Percentiles rank a stretch among this genome's conserved stretches.
Evolutionary conservation across 2,113 vertebrate species (phyloP).

Genomic region (Andinoacara biseriatus): DNA sequence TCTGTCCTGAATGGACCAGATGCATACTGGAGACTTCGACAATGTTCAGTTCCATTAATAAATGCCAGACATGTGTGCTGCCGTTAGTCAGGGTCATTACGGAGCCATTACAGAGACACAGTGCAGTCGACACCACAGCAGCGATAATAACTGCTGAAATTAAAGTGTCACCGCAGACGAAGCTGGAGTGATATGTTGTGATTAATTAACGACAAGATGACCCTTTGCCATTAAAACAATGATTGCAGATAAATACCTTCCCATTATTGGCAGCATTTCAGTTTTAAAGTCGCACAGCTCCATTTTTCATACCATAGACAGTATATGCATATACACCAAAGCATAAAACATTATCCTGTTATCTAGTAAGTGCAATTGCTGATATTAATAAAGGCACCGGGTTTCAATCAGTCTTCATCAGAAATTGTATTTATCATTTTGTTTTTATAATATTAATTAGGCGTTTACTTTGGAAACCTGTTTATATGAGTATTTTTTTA

Average conservation of each 20-base stretch:
- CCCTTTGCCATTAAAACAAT: constrained; percentile 59
- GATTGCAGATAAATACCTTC: constrained; percentile 70
- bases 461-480: background rate
- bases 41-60: constrained; percentile 42
- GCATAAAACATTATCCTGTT: background rate
- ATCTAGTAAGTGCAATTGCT: background rate
- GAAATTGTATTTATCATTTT: background rate
- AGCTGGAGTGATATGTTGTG: constrained; percentile 63
- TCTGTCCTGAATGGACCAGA: constrained; percentile 36
- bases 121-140: constrained; percentile 21
- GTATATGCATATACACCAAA: background rate
- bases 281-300: constrained; percentile 15
- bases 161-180: constrained; percentile 67
- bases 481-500: background rate
- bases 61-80: constrained; percentile 60
- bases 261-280: constrained; percentile 30
- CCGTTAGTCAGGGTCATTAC: constrained; percentile 60
- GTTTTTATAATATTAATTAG: background rate
- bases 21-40: constrained; percentile 30
- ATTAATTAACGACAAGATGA: constrained; percentile 73
- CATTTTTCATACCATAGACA: constrained; percentile 11
- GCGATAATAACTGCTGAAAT: constrained; percentile 67
- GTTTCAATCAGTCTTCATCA: background rate
- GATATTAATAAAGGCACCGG: background rate
- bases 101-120: constrained; percentile 53